These are phyloP conservation scores for Lithobates sylvaticus DNA, from an alignment of 2,797 vertebrate species.

Conservation along the genomic window DNA sequence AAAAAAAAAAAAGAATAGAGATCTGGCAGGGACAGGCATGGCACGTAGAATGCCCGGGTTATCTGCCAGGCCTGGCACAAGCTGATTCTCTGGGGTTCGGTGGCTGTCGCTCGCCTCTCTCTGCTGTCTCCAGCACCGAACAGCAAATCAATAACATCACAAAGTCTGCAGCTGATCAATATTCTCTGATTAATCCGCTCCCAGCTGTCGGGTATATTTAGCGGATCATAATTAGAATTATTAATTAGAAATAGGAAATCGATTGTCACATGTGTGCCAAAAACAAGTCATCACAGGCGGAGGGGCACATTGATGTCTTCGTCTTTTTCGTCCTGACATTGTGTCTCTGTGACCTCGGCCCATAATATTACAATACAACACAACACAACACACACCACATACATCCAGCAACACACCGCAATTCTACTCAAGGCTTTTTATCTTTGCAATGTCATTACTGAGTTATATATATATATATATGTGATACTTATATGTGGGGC, in stretches of 20 bases:
- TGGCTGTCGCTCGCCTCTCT: constrained; percentile 64
- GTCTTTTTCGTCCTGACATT: constrained; percentile 87
- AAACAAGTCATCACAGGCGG: constrained; percentile 69
- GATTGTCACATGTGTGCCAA: constrained; percentile 86
- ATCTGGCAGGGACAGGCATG: constrained; percentile 37
- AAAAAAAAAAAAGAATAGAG: constrained; percentile 28
- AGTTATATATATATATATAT: neutral
- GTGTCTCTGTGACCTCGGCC: constrained; percentile 61
- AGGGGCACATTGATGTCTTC: constrained; percentile 38
- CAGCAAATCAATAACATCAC: constrained; percentile 85
- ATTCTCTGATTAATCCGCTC: constrained; percentile 84
- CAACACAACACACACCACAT: neutral
- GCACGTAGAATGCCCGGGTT: constrained; percentile 18
- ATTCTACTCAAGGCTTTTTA: neutral
- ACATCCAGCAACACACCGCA: neutral
- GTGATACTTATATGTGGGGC: no score
- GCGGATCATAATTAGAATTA: constrained; percentile 99
- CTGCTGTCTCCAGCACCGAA: constrained; percentile 72
- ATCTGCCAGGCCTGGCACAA: constrained; percentile 48
- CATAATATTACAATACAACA: no score
- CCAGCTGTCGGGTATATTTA: constrained; percentile 85
- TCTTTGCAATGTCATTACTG: neutral
- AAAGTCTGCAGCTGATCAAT: constrained; percentile 78
- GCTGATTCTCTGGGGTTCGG: constrained; percentile 43
- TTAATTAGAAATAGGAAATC: constrained; percentile 99